These are phyloP conservation scores for Crocuta crocuta DNA, from an alignment of 2,113 vertebrate species.

Conservation along the genomic window DNA sequence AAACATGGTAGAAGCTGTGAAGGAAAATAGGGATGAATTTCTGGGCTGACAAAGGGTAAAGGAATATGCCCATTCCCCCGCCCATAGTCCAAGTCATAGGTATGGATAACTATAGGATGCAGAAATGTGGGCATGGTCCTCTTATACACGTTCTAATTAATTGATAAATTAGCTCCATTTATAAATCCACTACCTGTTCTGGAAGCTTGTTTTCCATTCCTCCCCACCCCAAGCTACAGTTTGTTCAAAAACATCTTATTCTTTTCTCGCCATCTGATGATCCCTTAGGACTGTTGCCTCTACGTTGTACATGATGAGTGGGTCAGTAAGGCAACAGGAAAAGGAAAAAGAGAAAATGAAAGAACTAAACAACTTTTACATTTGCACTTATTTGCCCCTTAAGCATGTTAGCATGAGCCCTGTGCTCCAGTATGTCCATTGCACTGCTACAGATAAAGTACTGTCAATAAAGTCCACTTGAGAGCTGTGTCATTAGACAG, in stretches of 20 bases:
- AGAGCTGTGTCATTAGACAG: background rate
- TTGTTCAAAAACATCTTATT: constrained; percentile 1
- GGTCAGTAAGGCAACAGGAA: background rate
- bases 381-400: background rate
- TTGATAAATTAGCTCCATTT: background rate
- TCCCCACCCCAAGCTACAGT: background rate
- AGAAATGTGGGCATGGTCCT: background rate
- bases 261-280: background rate
- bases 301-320: fast-evolving
- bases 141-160: background rate
- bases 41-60: background rate
- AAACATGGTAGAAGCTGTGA: background rate
- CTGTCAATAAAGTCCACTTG: background rate
- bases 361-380: background rate
- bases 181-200: background rate
- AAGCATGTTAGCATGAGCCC: background rate
- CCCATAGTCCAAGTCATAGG: background rate
- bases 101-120: background rate
- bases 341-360: background rate
- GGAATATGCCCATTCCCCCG: background rate
- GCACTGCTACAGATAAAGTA: background rate
- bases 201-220: background rate
- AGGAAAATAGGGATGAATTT: background rate
- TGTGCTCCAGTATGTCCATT: background rate
- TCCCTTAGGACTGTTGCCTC: background rate